phyloP scores from a whole-genome alignment of 2,797 vertebrate species.

The Tokudaia muenninki region DNA sequence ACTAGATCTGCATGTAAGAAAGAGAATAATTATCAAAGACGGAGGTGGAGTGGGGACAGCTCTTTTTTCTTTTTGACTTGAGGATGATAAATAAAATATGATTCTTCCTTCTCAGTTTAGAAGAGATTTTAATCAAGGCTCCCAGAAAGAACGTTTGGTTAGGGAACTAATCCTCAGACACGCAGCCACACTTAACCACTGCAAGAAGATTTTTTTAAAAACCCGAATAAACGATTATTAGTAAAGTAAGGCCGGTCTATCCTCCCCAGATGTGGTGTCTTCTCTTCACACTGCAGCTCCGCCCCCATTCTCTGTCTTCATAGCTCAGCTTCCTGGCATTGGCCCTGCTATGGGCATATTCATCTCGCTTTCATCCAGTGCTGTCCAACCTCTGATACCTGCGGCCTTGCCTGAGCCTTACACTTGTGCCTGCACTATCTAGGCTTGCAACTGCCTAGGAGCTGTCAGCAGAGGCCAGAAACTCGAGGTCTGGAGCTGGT shows the following conservation, averaged over 20 bases:
- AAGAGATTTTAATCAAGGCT: not conserved
- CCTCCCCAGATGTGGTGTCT: not conserved
- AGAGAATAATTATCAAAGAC: not conserved
- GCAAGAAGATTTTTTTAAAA: not conserved
- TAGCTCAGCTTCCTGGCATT: not conserved
- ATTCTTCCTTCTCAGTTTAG: not conserved
- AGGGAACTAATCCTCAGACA: not conserved
- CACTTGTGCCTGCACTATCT: too few relatives aligned
- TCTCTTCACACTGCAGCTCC: not conserved
- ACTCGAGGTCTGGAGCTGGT: not conserved
- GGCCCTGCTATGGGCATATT: not conserved
- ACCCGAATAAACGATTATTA: not conserved
- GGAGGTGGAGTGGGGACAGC: not conserved
- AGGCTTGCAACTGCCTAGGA: not conserved
- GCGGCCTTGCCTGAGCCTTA: not conserved
- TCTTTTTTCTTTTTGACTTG: not conserved
- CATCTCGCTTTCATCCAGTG: not conserved
- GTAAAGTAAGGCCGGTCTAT: not conserved
- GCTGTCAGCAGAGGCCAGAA: not conserved
- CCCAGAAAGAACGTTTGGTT: not conserved
- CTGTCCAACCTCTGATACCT: not conserved
- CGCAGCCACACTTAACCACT: too few relatives aligned
- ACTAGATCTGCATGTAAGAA: not conserved
- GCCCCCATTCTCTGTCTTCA: not conserved
- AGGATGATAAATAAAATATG: not conserved